Evolutionary conservation across 2,888 invertebrate species (phyloP).

Genomic region (Belgica antarctica): DNA sequence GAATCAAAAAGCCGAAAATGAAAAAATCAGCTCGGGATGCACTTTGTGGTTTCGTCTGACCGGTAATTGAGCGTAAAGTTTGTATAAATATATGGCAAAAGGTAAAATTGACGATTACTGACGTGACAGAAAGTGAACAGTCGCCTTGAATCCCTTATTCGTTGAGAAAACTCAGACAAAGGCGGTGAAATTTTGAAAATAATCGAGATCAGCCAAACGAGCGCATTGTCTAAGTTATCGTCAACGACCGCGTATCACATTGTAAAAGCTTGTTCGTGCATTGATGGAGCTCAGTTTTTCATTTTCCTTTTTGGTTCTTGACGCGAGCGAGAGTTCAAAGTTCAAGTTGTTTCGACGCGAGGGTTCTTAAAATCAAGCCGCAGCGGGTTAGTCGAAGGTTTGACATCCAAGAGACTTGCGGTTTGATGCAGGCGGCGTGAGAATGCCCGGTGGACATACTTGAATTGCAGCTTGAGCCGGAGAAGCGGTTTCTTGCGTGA

Average conservation of each 20-base stretch:
- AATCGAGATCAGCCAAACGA: neutral
- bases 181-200: neutral
- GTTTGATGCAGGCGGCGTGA: conserved; percentile 55
- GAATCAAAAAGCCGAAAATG: too few species aligned
- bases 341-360: too few species aligned
- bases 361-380: too few species aligned
- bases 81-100: too few species aligned
- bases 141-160: neutral
- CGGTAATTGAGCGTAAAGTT: conserved; percentile 20
- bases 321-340: too few species aligned
- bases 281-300: too few species aligned
- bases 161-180: neutral
- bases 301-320: neutral
- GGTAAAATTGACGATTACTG: too few species aligned
- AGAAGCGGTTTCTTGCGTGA: conserved; percentile 52
- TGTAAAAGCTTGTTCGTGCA: too few species aligned
- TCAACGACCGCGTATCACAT: too few species aligned
- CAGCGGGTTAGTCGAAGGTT: conserved; percentile 44
- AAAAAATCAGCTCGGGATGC: neutral
- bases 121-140: neutral
- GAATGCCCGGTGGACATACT: conserved; percentile 50
- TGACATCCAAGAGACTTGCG: conserved; percentile 50
- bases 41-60: conserved; percentile 25
- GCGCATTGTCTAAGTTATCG: too few species aligned
- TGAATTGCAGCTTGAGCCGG: conserved; percentile 49